phyloP scores from a whole-genome alignment of 1,140 invertebrate species.

The Cyrtorhinus lividipennis region DNA sequence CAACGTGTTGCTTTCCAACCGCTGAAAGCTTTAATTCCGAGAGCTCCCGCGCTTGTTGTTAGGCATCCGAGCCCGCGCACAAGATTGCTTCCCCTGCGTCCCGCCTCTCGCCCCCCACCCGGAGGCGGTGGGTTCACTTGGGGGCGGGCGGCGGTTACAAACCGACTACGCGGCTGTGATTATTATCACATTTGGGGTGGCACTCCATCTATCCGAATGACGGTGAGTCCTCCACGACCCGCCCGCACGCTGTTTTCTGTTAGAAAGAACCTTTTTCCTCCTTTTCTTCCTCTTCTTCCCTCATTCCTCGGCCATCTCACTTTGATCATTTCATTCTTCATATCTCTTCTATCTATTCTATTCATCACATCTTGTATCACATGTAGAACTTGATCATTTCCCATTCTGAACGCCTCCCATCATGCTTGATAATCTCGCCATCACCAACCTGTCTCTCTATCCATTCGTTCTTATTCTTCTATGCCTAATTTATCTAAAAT shows the following conservation, averaged over 20 bases:
- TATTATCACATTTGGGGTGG: conserved; percentile 8
- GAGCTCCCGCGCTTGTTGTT: conserved; percentile 7
- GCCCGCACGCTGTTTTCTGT: background rate
- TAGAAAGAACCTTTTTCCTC: background rate
- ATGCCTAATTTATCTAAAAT: too few species aligned
- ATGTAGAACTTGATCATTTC: too few species aligned
- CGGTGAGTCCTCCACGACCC: background rate
- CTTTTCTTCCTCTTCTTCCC: background rate
- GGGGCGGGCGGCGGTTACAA: background rate
- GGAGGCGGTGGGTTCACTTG: background rate
- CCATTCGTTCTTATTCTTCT: too few species aligned
- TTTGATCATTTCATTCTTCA: background rate
- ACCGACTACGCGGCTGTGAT: conserved; percentile 7
- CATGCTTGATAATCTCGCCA: too few species aligned
- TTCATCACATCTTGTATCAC: too few species aligned
- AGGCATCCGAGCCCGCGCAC: conserved; percentile 12
- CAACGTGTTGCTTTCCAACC: conserved; percentile 14
- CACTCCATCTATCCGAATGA: conserved; percentile 6
- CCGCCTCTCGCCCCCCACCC: background rate
- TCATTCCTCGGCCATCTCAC: background rate
- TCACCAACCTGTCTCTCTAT: too few species aligned
- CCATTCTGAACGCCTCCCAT: too few species aligned
- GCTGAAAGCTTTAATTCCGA: conserved; percentile 16
- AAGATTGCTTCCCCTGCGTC: conserved; percentile 5
- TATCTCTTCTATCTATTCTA: too few species aligned